A percentile compares a stretch with the other conserved stretches of the same genome.
phyloP scores from a whole-genome alignment of 2,888 invertebrate species.

The Digitonthophagus gazella region DNA sequence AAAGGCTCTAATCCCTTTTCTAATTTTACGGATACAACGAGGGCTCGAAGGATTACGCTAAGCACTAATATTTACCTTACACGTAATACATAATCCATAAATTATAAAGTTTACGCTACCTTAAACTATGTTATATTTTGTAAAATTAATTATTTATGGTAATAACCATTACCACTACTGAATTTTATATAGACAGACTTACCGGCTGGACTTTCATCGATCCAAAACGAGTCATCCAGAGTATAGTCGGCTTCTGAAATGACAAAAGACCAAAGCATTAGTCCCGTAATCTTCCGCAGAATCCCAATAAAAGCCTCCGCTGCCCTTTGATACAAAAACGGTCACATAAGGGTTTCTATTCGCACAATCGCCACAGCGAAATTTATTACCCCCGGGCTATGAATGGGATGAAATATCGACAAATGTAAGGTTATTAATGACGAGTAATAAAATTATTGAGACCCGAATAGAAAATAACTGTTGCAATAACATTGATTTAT shows the following conservation, averaged over 20 bases:
- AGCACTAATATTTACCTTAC: neutral
- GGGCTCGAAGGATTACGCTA: neutral
- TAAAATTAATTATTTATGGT: neutral
- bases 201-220: constrained; percentile 90
- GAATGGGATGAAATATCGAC: neutral
- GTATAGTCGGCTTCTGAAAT: constrained; percentile 90
- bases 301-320: constrained; percentile 4
- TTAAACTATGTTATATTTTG: neutral
- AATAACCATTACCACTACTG: neutral
- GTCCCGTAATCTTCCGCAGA: constrained; percentile 6
- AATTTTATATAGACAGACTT: constrained; percentile 51
- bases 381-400: neutral
- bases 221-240: constrained; percentile 90
- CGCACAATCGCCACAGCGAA: neutral
- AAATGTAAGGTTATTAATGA: neutral
- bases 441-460: neutral
- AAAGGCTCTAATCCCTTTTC: neutral
- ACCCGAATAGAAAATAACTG: neutral
- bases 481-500: neutral
- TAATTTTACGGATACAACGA: neutral
- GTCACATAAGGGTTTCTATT: neutral
- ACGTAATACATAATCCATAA: neutral
- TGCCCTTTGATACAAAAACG: neutral
- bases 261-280: constrained; percentile 40
- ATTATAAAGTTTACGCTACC: neutral